Evolutionary conservation across 2,888 invertebrate genomes (phyloP).

Genomic region (Trichopoda pennipes): DNA sequence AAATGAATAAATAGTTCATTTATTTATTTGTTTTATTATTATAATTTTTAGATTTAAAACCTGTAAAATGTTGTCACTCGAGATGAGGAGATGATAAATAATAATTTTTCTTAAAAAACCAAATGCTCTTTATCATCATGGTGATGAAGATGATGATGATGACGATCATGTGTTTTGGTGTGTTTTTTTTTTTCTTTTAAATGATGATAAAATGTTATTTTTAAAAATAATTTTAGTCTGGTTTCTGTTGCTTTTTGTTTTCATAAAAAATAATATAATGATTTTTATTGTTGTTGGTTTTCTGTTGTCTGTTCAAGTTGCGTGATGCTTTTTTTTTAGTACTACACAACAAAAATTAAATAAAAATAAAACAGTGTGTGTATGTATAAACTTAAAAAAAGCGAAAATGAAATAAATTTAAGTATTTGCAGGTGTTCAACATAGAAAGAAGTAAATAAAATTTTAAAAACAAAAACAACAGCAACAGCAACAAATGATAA

Average conservation of each 20-base stretch:
- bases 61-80: conserved; percentile 62
- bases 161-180: conserved; percentile 14
- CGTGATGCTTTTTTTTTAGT: conserved; percentile 66
- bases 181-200: conserved; percentile 20
- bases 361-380: conserved; percentile 32
- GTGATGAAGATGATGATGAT: conserved; percentile 44
- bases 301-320: conserved; percentile 61
- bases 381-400: conserved; percentile 36
- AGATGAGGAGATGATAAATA: no score
- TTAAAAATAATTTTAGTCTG: conserved; percentile 63
- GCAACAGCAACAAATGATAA: conserved; percentile 32
- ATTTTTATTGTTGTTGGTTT: conserved; percentile 59
- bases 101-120: conserved; percentile 35
- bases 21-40: conserved; percentile 48
- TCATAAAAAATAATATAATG: conserved; percentile 33
- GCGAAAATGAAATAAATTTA: conserved; percentile 79
- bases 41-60: conserved; percentile 44
- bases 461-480: conserved; percentile 47
- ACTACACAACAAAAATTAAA: conserved; percentile 44
- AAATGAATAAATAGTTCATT: conserved; percentile 51
- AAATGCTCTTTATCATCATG: conserved; percentile 30
- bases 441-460: conserved; percentile 74
- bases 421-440: conserved; percentile 81
- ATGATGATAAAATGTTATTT: conserved; percentile 54
- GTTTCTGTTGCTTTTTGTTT: no score